These are phyloP conservation scores for Bombus confusus DNA, from an alignment of 1,140 invertebrate genomes.

Conservation along the genomic window DNA sequence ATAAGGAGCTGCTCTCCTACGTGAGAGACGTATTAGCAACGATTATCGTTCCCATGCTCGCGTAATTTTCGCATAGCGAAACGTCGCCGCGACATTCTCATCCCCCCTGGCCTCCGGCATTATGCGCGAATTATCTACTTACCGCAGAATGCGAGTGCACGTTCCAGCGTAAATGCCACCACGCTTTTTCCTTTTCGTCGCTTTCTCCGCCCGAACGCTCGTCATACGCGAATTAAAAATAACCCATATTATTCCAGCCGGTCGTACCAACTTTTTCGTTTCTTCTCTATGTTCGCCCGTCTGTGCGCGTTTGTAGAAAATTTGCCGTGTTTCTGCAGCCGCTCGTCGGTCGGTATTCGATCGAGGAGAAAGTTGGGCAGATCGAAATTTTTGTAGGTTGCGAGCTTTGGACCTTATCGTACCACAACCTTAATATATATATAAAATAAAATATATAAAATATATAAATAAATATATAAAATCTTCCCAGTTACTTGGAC, in stretches of 20 bases:
- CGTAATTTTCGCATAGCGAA: slow-evolving; percentile 68
- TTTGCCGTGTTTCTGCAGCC: not conserved
- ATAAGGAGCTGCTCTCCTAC: slow-evolving; percentile 37
- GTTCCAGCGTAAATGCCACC: slow-evolving; percentile 33
- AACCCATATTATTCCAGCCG: slow-evolving; percentile 19
- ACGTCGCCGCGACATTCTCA: slow-evolving; percentile 62
- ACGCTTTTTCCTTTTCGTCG: slow-evolving; percentile 50
- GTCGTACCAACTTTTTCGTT: not conserved
- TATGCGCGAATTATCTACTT: slow-evolving; percentile 70
- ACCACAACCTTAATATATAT: no score
- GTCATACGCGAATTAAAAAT: slow-evolving; percentile 41
- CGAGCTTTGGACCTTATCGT: no score
- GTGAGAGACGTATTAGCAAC: slow-evolving; percentile 58
- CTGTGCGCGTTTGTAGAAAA: not conserved
- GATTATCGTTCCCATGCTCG: slow-evolving; percentile 63
- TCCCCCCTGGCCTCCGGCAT: slow-evolving; percentile 32
- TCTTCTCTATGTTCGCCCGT: not conserved
- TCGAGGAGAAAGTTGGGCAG: no score
- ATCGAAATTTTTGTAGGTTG: no score
- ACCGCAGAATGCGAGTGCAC: slow-evolving; percentile 64
- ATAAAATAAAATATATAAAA: no score
- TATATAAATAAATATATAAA: no score
- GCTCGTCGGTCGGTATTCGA: no score
- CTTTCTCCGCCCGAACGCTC: slow-evolving; percentile 34
- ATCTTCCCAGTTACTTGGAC: no score